These are phyloP conservation scores for Pan troglodytes DNA, from an alignment of 2,113 vertebrate species.

Conservation along the genomic window DNA sequence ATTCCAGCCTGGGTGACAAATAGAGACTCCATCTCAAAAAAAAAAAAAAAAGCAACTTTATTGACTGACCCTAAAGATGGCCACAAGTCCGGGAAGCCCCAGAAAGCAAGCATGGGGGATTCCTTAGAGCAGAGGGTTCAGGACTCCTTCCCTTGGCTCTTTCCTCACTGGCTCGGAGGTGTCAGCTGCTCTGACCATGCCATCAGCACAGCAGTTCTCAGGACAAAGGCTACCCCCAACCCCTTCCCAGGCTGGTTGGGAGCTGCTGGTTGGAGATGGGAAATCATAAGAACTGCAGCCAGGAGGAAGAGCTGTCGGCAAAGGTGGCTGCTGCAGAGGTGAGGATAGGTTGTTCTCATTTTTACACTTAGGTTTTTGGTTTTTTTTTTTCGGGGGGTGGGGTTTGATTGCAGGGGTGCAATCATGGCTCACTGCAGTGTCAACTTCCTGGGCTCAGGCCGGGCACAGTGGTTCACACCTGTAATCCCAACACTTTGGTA, in stretches of 20 bases:
- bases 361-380: background rate
- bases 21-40: background rate
- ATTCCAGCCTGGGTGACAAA: background rate
- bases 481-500: too few species aligned
- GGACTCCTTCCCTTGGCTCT: background rate
- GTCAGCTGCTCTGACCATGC: background rate
- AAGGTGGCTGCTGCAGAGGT: background rate
- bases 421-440: too few species aligned
- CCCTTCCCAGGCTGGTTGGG: background rate
- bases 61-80: background rate
- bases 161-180: background rate
- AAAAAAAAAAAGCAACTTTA: background rate
- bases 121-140: background rate
- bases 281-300: background rate
- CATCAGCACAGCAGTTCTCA: background rate
- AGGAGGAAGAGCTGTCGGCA: background rate
- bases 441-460: too few species aligned
- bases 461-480: too few species aligned
- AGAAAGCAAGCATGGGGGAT: background rate
- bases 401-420: too few species aligned
- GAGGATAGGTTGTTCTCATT: background rate
- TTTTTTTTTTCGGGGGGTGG: too few species aligned
- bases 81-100: background rate
- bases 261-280: background rate
- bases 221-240: background rate